Evolutionary conservation across 2,113 vertebrate species (phyloP).

Genomic region (Pogonocichla stellata): DNA sequence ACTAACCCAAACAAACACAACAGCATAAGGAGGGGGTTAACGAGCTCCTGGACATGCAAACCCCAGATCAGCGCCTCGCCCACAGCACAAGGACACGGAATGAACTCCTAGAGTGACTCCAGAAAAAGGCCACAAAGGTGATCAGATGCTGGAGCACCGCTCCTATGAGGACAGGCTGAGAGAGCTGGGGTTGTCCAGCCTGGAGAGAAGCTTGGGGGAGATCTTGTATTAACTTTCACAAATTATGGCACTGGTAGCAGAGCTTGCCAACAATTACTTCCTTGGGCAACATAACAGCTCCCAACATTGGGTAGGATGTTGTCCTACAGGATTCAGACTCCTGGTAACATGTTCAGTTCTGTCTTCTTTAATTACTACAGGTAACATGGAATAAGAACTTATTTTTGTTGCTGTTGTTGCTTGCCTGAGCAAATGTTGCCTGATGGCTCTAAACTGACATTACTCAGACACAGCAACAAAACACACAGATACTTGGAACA

Average conservation of each 20-base stretch:
- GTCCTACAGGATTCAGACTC: neutral
- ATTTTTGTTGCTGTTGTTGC: neutral
- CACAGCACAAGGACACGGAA: neutral
- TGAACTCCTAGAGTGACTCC: neutral
- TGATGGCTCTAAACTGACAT: neutral
- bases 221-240: neutral
- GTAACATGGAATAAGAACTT: neutral
- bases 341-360: neutral
- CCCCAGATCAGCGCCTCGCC: rapidly evolving
- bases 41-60: neutral
- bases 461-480: neutral
- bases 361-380: neutral
- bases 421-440: neutral
- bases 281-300: neutral
- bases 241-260: neutral
- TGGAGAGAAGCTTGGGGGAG: neutral
- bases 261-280: neutral
- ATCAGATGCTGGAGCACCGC: neutral
- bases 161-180: neutral
- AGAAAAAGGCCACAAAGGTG: neutral
- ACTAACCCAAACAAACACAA: neutral
- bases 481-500: neutral
- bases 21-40: neutral
- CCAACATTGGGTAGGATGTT: rapidly evolving
- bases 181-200: neutral